These are phyloP conservation scores for Anguilla obscura DNA, from an alignment of 2,797 vertebrate species.

Conservation along the genomic window DNA sequence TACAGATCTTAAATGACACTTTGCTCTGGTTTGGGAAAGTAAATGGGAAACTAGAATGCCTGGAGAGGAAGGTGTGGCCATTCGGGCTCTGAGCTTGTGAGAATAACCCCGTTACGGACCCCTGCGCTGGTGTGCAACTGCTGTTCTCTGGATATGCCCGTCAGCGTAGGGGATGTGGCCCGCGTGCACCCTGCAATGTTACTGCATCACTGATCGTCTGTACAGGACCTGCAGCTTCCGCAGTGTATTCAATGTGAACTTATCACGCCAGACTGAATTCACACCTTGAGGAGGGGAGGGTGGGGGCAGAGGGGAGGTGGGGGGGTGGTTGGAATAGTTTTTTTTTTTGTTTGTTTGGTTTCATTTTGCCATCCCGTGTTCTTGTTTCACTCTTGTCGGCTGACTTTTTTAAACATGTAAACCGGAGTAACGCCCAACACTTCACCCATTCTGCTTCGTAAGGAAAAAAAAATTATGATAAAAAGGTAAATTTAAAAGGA, in stretches of 20 bases:
- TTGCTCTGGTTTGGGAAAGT: background rate
- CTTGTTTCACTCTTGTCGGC: background rate
- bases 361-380: background rate
- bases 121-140: background rate
- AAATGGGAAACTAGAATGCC: background rate
- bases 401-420: slow-evolving; percentile 19
- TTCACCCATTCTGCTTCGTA: background rate
- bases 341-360: slow-evolving; percentile 1
- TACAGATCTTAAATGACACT: background rate
- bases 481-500: slow-evolving; percentile 20
- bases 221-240: background rate
- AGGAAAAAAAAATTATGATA: slow-evolving; percentile 12
- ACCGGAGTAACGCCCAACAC: background rate
- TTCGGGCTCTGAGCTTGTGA: background rate
- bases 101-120: background rate
- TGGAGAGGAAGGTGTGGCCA: background rate
- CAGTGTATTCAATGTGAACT: slow-evolving; percentile 5
- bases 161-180: background rate
- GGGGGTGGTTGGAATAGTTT: background rate
- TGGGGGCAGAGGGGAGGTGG: background rate
- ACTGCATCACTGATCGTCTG: background rate
- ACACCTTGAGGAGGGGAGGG: background rate
- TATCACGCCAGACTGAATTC: slow-evolving; percentile 14
- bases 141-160: background rate
- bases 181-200: background rate